phyloP scores from a whole-genome alignment of 2,888 invertebrate genomes.

The Oscheius sp. region DNA sequence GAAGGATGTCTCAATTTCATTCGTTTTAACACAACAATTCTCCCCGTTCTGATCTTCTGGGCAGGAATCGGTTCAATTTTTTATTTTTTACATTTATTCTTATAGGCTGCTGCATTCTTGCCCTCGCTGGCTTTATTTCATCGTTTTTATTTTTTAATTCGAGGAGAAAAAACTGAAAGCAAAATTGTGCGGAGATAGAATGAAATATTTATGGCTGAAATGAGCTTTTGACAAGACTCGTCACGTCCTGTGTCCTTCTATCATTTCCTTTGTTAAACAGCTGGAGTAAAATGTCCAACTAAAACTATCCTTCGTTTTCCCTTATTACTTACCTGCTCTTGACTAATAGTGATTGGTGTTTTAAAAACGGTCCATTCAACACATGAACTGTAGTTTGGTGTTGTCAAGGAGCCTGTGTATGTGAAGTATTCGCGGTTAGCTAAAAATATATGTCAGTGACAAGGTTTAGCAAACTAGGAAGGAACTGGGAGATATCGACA shows the following conservation, averaged over 20 bases:
- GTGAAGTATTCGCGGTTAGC: conserved; percentile 70
- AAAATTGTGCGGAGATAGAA: no score
- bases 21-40: neutral
- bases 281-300: neutral
- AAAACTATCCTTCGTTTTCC: no score
- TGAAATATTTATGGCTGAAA: conserved; percentile 7
- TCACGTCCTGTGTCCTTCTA: neutral
- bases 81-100: neutral
- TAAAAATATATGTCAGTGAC: neutral
- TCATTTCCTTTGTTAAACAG: conserved; percentile 21
- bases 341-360: conserved; percentile 69
- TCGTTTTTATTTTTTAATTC: no score
- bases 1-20: neutral
- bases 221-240: conserved; percentile 4
- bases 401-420: conserved; percentile 71
- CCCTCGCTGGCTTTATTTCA: no score
- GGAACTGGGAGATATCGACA: conserved; percentile 15
- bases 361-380: conserved; percentile 71
- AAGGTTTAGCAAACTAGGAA: neutral
- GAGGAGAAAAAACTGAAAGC: no score
- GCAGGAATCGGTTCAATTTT: neutral
- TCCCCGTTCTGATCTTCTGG: neutral
- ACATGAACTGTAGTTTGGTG: conserved; percentile 71
- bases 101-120: neutral
- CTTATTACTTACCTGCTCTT: no score